Percentiles rank a stretch among this genome's conserved stretches.
These are phyloP conservation scores for Drosophila hydei DNA, from an alignment of 1,140 invertebrate genomes.

Conservation along the genomic window DNA sequence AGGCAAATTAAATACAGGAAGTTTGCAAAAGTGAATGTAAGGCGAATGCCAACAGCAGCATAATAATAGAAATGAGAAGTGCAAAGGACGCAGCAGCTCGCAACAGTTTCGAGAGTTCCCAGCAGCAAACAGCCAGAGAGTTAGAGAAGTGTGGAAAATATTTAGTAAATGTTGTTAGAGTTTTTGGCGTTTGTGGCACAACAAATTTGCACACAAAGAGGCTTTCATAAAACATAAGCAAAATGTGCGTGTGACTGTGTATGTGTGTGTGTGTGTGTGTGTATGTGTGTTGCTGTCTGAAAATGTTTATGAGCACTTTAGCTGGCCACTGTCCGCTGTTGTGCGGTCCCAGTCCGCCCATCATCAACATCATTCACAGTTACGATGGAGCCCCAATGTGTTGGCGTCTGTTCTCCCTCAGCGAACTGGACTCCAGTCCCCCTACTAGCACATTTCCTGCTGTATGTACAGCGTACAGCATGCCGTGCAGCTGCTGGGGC, in stretches of 20 bases:
- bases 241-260: slow-evolving; percentile 1
- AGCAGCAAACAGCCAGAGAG: neutral
- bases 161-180: slow-evolving; percentile 52
- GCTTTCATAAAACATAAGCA: slow-evolving; percentile 52
- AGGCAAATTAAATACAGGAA: slow-evolving; percentile 76
- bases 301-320: slow-evolving; percentile 79
- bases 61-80: slow-evolving; percentile 65
- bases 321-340: slow-evolving; percentile 40
- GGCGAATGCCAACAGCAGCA: slow-evolving; percentile 53
- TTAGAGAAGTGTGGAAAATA: neutral
- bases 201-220: slow-evolving; percentile 68
- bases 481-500: slow-evolving; percentile 21
- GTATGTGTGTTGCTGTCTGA: slow-evolving; percentile 18
- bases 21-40: slow-evolving; percentile 64
- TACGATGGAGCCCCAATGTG: too few species aligned
- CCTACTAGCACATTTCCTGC: neutral
- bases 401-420: too few species aligned
- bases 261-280: slow-evolving; percentile 1
- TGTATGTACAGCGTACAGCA: neutral
- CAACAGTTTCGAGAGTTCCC: slow-evolving; percentile 46
- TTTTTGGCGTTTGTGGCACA: slow-evolving; percentile 37
- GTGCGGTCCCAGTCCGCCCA: slow-evolving; percentile 60
- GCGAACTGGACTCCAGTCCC: neutral
- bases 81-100: slow-evolving; percentile 30
- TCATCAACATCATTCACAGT: slow-evolving; percentile 71